Evolutionary conservation across 2,888 invertebrate species (phyloP), one percentile per base, ranked within the genome.

Genomic region (Philereme transversata): DNA sequence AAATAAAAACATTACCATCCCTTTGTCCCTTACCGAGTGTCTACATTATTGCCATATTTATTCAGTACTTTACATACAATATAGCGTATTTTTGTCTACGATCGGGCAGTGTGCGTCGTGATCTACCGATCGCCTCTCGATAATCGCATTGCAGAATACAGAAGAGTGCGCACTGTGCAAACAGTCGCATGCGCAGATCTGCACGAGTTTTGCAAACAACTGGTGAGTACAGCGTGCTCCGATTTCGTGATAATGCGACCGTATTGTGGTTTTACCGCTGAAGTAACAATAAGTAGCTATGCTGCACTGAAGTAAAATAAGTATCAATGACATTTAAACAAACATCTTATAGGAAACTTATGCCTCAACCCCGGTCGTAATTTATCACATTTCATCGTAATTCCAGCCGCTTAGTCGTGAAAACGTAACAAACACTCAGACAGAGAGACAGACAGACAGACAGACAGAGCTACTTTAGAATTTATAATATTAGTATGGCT

Each of bases 41-140:
- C 55, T 57, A 61, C 56, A 62, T 59, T 67, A 67, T 65, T 65
- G 64, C 62, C 60, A 63, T 65, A 62, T 66, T 61, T 64, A 64
- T 58, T 56, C 65, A 51, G 55, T 54, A 64, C 62, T 68, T 71
- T 68, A 69, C 69, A 71, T 69, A 69, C 68, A 70, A 70, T 70
- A 68, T 64, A 63, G 66, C 62, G 68, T 65, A 68, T 68, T 62
- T 70, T 74, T 60, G 70, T 63, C 54, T 64, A 50, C 60, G 68
- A 65, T 63, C 63, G 51, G 51, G 40, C 60, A 45, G 57, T 61
- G 64, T 47, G 66, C 64, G 60, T 76, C 82, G 82, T 84, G 83
- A 84, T 82, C 79, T 77, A 78, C 75, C 78, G 81, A 78, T 81
- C 69, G 79, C 74, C 72, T 72, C 73, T 76, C 76, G 79, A 81